Percentiles rank a stretch among this genome's conserved stretches.
Conservation (phyloP, 2,797 vertebrate genomes). For the Hypotaenidia philippensis region DNA sequence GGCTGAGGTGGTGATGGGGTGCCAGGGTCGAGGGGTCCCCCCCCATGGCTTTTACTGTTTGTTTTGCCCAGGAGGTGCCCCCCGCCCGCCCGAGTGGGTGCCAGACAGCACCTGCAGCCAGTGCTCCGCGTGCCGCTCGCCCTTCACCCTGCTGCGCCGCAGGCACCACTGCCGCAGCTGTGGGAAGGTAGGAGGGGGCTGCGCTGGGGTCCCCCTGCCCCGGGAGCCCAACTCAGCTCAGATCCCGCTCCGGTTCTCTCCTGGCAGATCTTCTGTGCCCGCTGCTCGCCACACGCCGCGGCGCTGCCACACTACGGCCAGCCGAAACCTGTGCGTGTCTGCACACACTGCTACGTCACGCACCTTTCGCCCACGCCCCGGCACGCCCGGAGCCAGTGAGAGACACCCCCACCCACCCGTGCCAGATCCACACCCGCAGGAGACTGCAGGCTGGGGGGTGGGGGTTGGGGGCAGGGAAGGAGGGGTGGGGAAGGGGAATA, state of each 20-base stretch:
- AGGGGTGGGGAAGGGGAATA: too few relatives aligned
- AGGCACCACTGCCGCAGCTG: conserved; percentile 81
- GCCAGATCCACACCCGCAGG: fast-evolving
- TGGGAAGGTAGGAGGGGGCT: conserved; percentile 66
- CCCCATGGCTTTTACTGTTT: neutral
- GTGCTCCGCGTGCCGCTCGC: conserved; percentile 69
- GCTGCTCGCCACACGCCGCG: conserved; percentile 63
- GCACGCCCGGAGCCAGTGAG: neutral
- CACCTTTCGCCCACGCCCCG: conserved; percentile 24
- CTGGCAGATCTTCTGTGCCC: conserved; percentile 80
- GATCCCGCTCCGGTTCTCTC: neutral
- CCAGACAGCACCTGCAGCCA: conserved; percentile 70
- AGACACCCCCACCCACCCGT: neutral
- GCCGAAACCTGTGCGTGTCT: conserved; percentile 69
- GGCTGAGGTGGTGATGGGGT: fast-evolving
- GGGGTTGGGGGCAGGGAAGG: too few relatives aligned
- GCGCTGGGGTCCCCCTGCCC: fast-evolving
- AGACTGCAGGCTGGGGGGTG: too few relatives aligned
- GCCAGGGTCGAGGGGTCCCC: fast-evolving
- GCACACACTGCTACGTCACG: conserved; percentile 65
- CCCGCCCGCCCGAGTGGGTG: conserved; percentile 71
- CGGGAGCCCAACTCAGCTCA: fast-evolving
- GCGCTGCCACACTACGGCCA: conserved; percentile 65
- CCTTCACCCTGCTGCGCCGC: conserved; percentile 78
- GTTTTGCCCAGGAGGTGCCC: neutral